Base-by-base conservation (phyloP, 64 coral and sea anemone species). In the Actinia tenebrosa region DNA sequence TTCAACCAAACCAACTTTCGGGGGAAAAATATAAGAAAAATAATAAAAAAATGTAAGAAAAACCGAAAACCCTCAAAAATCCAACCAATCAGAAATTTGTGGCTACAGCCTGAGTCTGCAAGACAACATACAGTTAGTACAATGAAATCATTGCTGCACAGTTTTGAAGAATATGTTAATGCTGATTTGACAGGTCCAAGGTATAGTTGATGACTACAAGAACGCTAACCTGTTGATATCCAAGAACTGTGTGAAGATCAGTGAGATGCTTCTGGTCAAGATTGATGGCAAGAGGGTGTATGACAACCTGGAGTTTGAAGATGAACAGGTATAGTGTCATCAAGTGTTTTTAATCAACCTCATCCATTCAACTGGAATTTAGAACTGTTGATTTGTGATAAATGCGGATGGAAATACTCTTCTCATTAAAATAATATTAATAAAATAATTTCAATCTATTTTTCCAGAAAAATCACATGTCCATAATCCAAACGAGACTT, bases 271-370 rank as follows among this genome's bases (percentile, higher is more conserved):
- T 43, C 55, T 99, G 56, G 88, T 99, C 20, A 95, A 95, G 77
- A 95, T 99, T 86, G 97, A 99, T 89, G 93, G 97, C 60, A 99
- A 99, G 60, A 95, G 93, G 84, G 93, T 95, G 6, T 99, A 99
- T 82, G 97, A 99, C 62, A 99, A 99, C 83, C 78, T 99, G 56
- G 97, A 99, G 79, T 99, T 99, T 93, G 97, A 99, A 91, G 97
- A 99, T 50, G 97, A 99, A 91, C 97, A 99, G 86, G 97, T 99
- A 72, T 0, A 37, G 30, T 37, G 30, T 37, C 30, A 37, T 37
- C 30, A n/a, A n/a, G n/a, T 47, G 46, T 22, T 68, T 5, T 68
- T 68, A 19, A 22, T 26, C 64, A 20, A 23, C n/a, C 15, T n/a
- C 1, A 43, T 77, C 11, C 13, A n/a, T 77, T 77, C 7, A 77